These are phyloP conservation scores for Papilio dardanus DNA, from an alignment of 1,140 invertebrate species.

Conservation along the genomic window DNA sequence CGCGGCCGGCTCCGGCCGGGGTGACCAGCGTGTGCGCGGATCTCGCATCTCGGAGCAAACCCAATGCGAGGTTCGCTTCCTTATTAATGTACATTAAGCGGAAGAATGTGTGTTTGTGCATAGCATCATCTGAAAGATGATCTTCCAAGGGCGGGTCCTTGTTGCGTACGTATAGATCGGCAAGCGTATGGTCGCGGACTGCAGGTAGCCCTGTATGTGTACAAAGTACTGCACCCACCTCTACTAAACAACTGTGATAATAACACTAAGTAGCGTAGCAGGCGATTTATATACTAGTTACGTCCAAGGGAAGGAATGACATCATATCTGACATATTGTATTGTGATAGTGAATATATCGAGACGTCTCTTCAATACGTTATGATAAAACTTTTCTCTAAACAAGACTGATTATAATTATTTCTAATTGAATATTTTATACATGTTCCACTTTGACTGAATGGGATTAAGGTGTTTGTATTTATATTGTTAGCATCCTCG, in stretches of 20 bases:
- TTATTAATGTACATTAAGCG: conserved; percentile 78
- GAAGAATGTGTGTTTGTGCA: conserved; percentile 74
- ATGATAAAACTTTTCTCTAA: conserved; percentile 82
- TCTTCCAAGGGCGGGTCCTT: conserved; percentile 59
- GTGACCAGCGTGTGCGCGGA: conserved; percentile 70
- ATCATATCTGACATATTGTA: conserved; percentile 84
- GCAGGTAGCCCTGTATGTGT: conserved; percentile 79
- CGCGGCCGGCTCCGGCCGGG: conserved; percentile 57
- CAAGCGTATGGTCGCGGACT: conserved; percentile 63
- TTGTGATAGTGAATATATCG: conserved; percentile 81
- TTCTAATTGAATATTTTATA: conserved; percentile 82
- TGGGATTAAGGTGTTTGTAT: conserved; percentile 80
- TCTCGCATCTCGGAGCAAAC: conserved; percentile 59
- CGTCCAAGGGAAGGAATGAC: conserved; percentile 83
- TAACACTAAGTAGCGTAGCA: conserved; percentile 84
- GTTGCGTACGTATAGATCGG: conserved; percentile 59
- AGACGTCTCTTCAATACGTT: conserved; percentile 69
- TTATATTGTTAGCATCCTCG: conserved; percentile 79
- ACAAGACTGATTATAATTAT: conserved; percentile 84
- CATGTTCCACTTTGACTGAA: conserved; percentile 80
- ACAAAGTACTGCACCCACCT: conserved; percentile 83
- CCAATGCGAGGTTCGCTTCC: conserved; percentile 66
- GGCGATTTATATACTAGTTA: conserved; percentile 83
- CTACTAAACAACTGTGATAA: conserved; percentile 83
- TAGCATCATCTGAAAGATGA: conserved; percentile 76